Evolutionary conservation across 2,888 invertebrate genomes (phyloP).

Genomic region (Apamea anceps): DNA sequence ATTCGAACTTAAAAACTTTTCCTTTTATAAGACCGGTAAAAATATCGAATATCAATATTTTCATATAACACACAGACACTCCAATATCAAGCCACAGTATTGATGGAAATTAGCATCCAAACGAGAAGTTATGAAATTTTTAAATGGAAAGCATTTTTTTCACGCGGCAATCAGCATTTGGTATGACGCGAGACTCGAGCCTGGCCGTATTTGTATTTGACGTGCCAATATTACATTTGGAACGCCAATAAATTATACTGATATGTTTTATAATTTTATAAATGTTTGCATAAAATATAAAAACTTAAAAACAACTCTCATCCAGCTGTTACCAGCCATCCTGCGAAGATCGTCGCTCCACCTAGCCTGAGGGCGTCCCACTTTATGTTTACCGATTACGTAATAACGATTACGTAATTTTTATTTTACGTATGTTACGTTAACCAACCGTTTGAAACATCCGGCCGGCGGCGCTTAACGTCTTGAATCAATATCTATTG

Average conservation of each 20-base stretch:
- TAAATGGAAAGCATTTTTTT: conserved; percentile 58
- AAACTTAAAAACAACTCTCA: too few species aligned
- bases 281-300: too few species aligned
- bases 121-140: conserved; percentile 58
- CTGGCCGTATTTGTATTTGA: conserved; percentile 41
- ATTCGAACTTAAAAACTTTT: not conserved
- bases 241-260: conserved; percentile 22
- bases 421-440: too few species aligned
- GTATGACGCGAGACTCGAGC: conserved; percentile 27
- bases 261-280: not conserved
- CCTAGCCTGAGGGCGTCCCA: too few species aligned
- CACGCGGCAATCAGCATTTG: conserved; percentile 52
- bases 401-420: too few species aligned
- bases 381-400: too few species aligned
- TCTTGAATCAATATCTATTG: too few species aligned
- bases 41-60: conserved; percentile 9
- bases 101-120: conserved; percentile 60
- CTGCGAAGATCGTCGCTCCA: too few species aligned
- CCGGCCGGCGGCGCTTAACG: too few species aligned
- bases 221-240: conserved; percentile 28
- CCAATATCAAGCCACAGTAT: conserved; percentile 32
- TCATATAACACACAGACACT: conserved; percentile 35
- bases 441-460: too few species aligned
- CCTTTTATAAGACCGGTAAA: not conserved
- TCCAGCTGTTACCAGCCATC: too few species aligned